These are phyloP conservation scores for Hypomesus transpacificus DNA, from an alignment of 2,113 vertebrate genomes.

Conservation along the genomic window DNA sequence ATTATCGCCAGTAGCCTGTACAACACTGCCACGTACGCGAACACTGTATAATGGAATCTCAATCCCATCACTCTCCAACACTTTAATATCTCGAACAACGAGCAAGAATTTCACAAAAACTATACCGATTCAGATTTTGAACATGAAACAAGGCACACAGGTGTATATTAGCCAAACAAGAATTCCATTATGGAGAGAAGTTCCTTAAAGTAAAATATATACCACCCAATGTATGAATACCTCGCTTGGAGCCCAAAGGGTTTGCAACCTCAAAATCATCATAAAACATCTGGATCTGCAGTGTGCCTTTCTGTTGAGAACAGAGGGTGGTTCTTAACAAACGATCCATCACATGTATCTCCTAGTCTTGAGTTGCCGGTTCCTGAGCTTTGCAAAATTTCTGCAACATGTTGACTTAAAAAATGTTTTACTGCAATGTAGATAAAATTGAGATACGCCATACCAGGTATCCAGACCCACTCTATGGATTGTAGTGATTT, in stretches of 20 bases:
- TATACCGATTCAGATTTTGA: slow-evolving; percentile 5
- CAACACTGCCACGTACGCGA: slow-evolving; percentile 7
- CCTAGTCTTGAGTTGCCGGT: no score
- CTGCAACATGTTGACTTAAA: no score
- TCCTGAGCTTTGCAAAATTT: no score
- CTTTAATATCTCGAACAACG: slow-evolving; percentile 12
- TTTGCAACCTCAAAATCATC: no score
- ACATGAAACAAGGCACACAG: slow-evolving; percentile 1
- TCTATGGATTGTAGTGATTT: no score
- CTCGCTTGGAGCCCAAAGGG: slow-evolving; percentile 1
- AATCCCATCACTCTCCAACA: slow-evolving; percentile 17
- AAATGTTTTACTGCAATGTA: no score
- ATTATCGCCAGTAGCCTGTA: slow-evolving; percentile 11
- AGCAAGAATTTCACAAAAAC: slow-evolving; percentile 2
- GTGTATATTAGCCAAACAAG: slow-evolving; percentile 3
- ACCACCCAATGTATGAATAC: slow-evolving; percentile 4
- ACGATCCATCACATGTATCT: no score
- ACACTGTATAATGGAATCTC: slow-evolving; percentile 9
- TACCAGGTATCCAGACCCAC: no score
- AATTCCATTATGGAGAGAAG: slow-evolving; percentile 6
- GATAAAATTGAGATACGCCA: no score
- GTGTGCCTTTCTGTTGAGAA: slow-evolving; percentile 1
- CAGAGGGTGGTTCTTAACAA: slow-evolving; percentile 5
- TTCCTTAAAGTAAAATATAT: slow-evolving; percentile 10
- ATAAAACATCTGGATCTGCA: neutral